Evolutionary conservation across 1,140 invertebrate species (phyloP), one percentile per base, ranked within the genome.

Genomic region (Drosophila pseudoananassae): DNA sequence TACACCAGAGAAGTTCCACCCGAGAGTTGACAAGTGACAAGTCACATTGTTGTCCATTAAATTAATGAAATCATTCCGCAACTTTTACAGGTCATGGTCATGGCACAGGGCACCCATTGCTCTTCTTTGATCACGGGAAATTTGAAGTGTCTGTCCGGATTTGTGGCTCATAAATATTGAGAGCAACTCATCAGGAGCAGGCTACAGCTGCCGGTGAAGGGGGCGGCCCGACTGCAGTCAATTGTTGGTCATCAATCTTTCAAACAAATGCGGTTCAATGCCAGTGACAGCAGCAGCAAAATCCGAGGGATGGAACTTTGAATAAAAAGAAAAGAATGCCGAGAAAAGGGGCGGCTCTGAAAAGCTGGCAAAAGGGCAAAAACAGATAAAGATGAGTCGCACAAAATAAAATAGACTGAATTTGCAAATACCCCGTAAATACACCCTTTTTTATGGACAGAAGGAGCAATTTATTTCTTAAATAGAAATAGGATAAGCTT

Each of bases 1-100:
- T 73, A 45, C 66, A 31, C 43, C 23, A 43, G 6, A 52, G 38
- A 43, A 50, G 36, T 58, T 61, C 45, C 59, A 71, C 55, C 76
- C 57, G 53, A 85, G 87, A 85, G 81, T 85, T 88, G 82, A 87
- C 83, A 87, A 76, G 78, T 87, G 83, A 87, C 82, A 82, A 87
- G 83, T 88, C 83, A 88, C 65, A 87, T 87, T 87, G 70, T 78
- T 70, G 57, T 85, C 73, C 82, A 85, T 85, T 87, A 81, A 87
- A 81, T 87, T 85, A 87, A 85, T 85, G 78, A 85, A 85, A 87
- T 87, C 75, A 81, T 82, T 78, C 46, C 7, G 25, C 20, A 59
- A 46, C 57, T 60, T 50, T 52, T 53, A 52, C 43, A 74, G 68
- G 78, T 73, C 63, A 76, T 45, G 55, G 66, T 50, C 51, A n/a